Evolutionary conservation across 2,888 invertebrate species (phyloP), one percentile per base, ranked within the genome.

Genomic region (Zaprionus obscuricornis): DNA sequence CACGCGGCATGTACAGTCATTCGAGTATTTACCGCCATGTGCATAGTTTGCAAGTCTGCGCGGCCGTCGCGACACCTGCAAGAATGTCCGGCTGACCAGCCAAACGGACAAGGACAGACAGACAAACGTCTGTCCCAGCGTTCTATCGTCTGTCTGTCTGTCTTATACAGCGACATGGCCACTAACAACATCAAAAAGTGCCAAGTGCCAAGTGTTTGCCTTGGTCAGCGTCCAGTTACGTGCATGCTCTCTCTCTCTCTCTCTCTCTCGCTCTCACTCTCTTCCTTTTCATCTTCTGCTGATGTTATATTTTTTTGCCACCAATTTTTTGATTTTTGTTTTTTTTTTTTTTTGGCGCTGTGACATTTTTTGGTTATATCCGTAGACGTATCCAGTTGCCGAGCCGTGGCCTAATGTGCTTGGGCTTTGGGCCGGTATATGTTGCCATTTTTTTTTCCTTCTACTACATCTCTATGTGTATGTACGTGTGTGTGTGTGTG

Each of bases 11-110:
- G n/a, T n/a, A n/a, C n/a, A n/a, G n/a, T n/a, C n/a, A n/a, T n/a
- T n/a, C n/a, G 60, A 82, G 85, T 78, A 78, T 78, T 85, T 78
- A 78, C 78, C 85, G 85, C 78, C 83, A 75, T 83, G 78, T 78
- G 79, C 78, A 85, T 83, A 79, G 83, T 83, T 79, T 83, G 83
- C 68, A 79, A 79, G 85, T 85, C 83, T 85, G 76, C 81, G 85
- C 75, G 79, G 45, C 69, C 33, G 51, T 58, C 74, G 65, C 78
- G 81, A 79, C 78, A 79, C 85, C 83, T 79, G 83, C 85, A 66
- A 81, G 83, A 77, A 73, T 76, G 67, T 27, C 58, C 40, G 31
- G 29, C 1, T 10, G 16, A 24, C 17, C 22, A 3, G 10, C 40
- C 18, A 13, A 26, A 4, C 5, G 4, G 26, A 8, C 4, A 26